phyloP scores from a whole-genome alignment of 2,797 vertebrate genomes.

The Dryobates pubescens region DNA sequence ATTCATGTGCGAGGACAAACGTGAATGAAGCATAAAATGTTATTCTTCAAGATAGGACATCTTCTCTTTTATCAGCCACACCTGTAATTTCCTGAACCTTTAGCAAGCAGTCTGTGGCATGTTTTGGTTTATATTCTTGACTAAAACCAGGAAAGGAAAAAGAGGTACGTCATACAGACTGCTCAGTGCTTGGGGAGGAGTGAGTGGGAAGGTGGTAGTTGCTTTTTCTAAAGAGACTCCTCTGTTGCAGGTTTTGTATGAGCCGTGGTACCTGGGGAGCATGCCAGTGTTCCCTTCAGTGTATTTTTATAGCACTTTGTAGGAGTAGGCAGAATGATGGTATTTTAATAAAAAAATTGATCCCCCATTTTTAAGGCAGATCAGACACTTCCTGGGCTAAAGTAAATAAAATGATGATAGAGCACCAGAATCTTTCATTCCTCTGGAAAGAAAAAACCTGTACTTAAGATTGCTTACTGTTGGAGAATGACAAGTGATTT shows the following conservation, averaged over 20 bases:
- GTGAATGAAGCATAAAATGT: background rate
- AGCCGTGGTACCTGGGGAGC: background rate
- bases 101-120: background rate
- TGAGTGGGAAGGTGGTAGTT: background rate
- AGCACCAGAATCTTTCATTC: slow-evolving; percentile 48
- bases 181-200: background rate
- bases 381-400: slow-evolving; percentile 43
- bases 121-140: background rate
- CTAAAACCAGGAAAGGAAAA: background rate
- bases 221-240: background rate
- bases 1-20: background rate
- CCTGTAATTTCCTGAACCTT: background rate
- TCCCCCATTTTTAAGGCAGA: slow-evolving; percentile 57
- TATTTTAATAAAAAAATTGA: slow-evolving; percentile 30
- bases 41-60: background rate
- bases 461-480: slow-evolving; percentile 70
- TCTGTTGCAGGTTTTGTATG: background rate
- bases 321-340: background rate
- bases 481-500: slow-evolving; percentile 60
- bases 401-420: background rate
- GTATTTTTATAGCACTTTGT: slow-evolving; percentile 45
- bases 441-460: slow-evolving; percentile 37
- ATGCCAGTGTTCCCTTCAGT: background rate
- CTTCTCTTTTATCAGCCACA: background rate
- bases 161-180: background rate